Evolutionary conservation across 2,797 vertebrate genomes (phyloP).

Genomic region (Aulostomus chinensis): DNA sequence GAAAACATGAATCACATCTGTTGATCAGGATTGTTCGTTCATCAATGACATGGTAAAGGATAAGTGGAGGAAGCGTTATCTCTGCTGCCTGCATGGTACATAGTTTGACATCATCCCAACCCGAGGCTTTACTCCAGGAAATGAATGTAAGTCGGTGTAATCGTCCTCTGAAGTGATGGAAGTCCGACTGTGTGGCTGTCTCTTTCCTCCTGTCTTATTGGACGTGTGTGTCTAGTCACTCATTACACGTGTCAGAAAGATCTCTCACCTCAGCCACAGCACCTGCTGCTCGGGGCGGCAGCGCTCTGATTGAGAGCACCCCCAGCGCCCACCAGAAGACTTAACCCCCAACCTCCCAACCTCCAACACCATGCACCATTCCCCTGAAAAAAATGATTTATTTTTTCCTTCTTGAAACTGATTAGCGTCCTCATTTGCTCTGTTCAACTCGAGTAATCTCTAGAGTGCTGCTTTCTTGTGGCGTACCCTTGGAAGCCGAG

Average conservation of each 20-base stretch:
- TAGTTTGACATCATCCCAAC: too few species aligned
- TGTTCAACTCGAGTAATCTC: slow-evolving; percentile 25
- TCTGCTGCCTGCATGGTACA: too few species aligned
- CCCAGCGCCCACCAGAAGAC: slow-evolving; percentile 16
- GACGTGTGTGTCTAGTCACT: slow-evolving; percentile 49
- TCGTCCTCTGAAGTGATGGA: too few species aligned
- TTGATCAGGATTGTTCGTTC: too few species aligned
- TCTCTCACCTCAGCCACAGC: slow-evolving; percentile 51
- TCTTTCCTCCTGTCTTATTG: slow-evolving; percentile 10
- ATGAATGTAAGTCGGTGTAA: too few species aligned
- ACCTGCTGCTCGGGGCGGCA: slow-evolving; percentile 41
- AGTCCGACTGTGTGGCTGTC: not conserved
- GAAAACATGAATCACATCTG: too few species aligned
- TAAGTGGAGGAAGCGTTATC: too few species aligned
- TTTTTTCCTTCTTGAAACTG: slow-evolving; percentile 4
- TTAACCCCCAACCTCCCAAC: not conserved
- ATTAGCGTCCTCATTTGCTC: slow-evolving; percentile 9
- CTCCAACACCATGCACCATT: not conserved
- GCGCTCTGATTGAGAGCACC: slow-evolving; percentile 24
- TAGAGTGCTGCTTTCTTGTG: slow-evolving; percentile 22
- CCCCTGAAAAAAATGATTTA: not conserved
- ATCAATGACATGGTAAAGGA: too few species aligned
- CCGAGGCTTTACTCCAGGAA: too few species aligned
- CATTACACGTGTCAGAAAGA: slow-evolving; percentile 53
- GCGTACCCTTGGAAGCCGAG: not conserved